Conservation (phyloP, 1,140 invertebrate genomes). For the Pantala flavescens region DNA sequence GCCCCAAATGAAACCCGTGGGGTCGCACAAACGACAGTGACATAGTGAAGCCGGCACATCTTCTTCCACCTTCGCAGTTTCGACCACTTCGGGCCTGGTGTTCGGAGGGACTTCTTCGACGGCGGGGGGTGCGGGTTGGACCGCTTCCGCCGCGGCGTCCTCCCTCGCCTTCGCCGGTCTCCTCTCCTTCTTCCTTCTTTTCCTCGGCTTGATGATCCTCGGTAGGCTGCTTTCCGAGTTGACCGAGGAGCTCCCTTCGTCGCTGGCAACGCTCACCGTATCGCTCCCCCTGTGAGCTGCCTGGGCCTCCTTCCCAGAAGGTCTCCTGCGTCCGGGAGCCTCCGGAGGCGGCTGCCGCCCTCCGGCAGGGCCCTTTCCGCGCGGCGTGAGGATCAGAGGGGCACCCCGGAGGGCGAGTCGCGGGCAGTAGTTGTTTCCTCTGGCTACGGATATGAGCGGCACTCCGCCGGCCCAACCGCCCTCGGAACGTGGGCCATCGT, state of each 20-base stretch:
- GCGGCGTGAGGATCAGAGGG: conserved; percentile 48
- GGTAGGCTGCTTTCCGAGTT: conserved; percentile 67
- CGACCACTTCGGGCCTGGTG: not conserved
- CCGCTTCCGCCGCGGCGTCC: conserved; percentile 32
- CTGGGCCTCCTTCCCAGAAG: conserved; percentile 16
- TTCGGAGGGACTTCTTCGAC: not conserved
- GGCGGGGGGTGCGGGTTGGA: conserved; percentile 29
- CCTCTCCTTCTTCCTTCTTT: conserved; percentile 77
- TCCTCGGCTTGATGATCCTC: conserved; percentile 76
- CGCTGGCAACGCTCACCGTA: conserved; percentile 57
- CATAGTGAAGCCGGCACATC: conserved; percentile 32
- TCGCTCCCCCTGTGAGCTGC: conserved; percentile 30
- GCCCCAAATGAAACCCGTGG: conserved; percentile 65
- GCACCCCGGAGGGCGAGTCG: conserved; percentile 62
- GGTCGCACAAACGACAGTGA: conserved; percentile 69
- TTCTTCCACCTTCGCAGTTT: conserved; percentile 10
- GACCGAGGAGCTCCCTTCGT: conserved; percentile 48
- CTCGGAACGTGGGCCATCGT: not conserved
- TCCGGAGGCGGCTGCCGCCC: conserved; percentile 29
- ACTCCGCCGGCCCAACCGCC: conserved; percentile 11
- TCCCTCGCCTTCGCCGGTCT: conserved; percentile 41
- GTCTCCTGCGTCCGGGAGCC: conserved; percentile 25
- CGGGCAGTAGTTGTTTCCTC: conserved; percentile 30
- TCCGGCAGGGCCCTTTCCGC: conserved; percentile 26
- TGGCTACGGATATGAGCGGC: conserved; percentile 37